Evolutionary conservation across 2,797 vertebrate genomes (phyloP).

Genomic region (Agapornis canus): DNA sequence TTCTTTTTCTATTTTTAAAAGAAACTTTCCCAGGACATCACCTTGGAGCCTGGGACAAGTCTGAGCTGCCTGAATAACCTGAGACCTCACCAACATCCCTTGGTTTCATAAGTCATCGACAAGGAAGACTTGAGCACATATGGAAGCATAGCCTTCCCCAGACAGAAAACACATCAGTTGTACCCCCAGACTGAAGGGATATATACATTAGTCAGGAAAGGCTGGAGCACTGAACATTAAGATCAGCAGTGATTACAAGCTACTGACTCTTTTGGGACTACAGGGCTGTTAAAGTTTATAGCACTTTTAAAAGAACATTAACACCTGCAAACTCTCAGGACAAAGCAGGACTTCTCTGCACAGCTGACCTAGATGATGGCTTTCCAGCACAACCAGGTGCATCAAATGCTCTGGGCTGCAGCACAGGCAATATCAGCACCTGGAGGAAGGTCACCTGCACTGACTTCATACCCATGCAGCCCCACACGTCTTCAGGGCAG

Average conservation of each 20-base stretch:
- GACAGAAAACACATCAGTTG: not conserved
- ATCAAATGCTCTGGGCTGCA: not conserved
- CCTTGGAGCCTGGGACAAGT: not conserved
- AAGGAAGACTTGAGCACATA: not conserved
- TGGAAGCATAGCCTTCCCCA: not conserved
- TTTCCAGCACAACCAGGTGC: not conserved
- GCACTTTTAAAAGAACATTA: not conserved
- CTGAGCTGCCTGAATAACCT: not conserved
- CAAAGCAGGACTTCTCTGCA: not conserved
- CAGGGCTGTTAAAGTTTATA: not conserved
- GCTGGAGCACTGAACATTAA: not conserved
- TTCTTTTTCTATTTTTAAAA: not conserved
- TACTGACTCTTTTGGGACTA: not conserved
- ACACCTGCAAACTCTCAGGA: not conserved
- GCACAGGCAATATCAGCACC: not conserved
- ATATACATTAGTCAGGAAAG: not conserved
- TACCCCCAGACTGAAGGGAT: not conserved
- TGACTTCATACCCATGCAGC: not conserved
- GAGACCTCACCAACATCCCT: not conserved
- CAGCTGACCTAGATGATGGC: not conserved
- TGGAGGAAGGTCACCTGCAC: not conserved
- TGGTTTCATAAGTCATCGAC: not conserved
- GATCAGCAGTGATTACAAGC: not conserved
- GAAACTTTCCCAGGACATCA: not conserved
- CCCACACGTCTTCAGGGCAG: not conserved